These are phyloP conservation scores for Thereva unica DNA, from an alignment of 2,888 invertebrate genomes.

Conservation along the genomic window DNA sequence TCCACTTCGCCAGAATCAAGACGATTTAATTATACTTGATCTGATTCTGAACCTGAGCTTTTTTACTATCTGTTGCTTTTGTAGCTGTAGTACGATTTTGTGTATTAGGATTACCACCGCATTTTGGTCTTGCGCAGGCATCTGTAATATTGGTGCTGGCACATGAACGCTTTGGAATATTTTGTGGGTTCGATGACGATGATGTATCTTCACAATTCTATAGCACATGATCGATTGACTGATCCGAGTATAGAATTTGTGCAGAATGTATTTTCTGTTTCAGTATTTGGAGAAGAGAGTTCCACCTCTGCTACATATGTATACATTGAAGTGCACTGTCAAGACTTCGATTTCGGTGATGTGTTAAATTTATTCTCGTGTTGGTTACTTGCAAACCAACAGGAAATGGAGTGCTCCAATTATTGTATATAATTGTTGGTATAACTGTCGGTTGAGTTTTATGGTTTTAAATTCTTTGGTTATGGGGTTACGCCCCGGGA, in stretches of 20 bases:
- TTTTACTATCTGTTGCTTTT: slow-evolving; percentile 47
- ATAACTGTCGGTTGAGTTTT: no score
- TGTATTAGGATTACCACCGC: slow-evolving; percentile 44
- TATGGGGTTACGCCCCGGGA: no score
- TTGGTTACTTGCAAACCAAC: slow-evolving; percentile 59
- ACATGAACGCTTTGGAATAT: slow-evolving; percentile 37
- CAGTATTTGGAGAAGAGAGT: slow-evolving; percentile 59
- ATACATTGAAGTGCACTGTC: slow-evolving; percentile 89
- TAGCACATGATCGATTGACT: slow-evolving; percentile 58
- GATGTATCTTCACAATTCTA: slow-evolving; percentile 50
- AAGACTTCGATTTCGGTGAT: slow-evolving; percentile 86
- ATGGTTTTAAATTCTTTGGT: no score
- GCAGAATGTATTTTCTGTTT: slow-evolving; percentile 57
- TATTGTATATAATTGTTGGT: no score
- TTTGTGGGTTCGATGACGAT: slow-evolving; percentile 41
- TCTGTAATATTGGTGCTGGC: slow-evolving; percentile 43
- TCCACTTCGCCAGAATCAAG: slow-evolving; percentile 70
- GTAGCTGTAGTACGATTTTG: slow-evolving; percentile 37
- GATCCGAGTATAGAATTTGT: slow-evolving; percentile 57
- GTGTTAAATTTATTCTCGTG: slow-evolving; percentile 61
- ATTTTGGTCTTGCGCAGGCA: slow-evolving; percentile 50
- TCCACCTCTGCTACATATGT: slow-evolving; percentile 58
- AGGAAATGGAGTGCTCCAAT: slow-evolving; percentile 58
- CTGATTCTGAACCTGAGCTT: slow-evolving; percentile 60
- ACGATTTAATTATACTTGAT: slow-evolving; percentile 59